Evolutionary conservation across 2,888 invertebrate genomes (phyloP).

Genomic region (Drosophila antonietae): DNA sequence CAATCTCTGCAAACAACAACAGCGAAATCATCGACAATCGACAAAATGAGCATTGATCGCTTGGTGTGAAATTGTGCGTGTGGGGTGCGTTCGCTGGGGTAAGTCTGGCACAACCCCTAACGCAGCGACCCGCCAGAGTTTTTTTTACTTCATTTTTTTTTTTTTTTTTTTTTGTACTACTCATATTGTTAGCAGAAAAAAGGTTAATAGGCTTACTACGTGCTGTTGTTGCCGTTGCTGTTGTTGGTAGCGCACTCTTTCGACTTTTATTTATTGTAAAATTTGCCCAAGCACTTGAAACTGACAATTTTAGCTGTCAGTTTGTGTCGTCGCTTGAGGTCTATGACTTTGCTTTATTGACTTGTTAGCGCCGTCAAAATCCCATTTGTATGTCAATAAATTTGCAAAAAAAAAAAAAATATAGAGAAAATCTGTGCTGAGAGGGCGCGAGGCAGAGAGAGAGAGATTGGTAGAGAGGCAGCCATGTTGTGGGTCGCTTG

Average conservation of each 20-base stretch:
- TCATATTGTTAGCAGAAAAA: conserved; percentile 49
- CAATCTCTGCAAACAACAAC: conserved; percentile 9
- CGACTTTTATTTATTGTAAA: conserved; percentile 68
- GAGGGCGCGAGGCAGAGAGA: conserved; percentile 20
- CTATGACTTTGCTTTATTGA: conserved; percentile 76
- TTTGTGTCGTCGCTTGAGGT: conserved; percentile 50
- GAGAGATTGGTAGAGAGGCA: conserved; percentile 8
- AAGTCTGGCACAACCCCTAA: conserved; percentile 57
- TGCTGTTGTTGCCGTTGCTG: conserved; percentile 16
- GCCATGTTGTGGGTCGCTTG: conserved; percentile 54
- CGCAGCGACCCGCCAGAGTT: conserved; percentile 64
- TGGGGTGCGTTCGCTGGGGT: conserved; percentile 62
- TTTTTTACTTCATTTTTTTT: conserved; percentile 40
- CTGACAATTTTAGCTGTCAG: conserved; percentile 74
- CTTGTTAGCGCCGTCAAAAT: conserved; percentile 73
- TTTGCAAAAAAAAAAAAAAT: conserved; percentile 47
- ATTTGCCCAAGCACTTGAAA: conserved; percentile 79
- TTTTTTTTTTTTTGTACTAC: conserved; percentile 14
- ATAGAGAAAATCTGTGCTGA: conserved; percentile 19
- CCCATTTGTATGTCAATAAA: conserved; percentile 78
- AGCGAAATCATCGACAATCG: conserved; percentile 30
- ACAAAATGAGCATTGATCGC: conserved; percentile 71
- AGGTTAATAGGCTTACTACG: conserved; percentile 75
- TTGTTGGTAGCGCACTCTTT: conserved; percentile 29
- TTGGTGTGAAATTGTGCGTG: conserved; percentile 45